Conservation (phyloP, 2,797 vertebrate genomes). For the Helicolenus hilgendorfi region DNA sequence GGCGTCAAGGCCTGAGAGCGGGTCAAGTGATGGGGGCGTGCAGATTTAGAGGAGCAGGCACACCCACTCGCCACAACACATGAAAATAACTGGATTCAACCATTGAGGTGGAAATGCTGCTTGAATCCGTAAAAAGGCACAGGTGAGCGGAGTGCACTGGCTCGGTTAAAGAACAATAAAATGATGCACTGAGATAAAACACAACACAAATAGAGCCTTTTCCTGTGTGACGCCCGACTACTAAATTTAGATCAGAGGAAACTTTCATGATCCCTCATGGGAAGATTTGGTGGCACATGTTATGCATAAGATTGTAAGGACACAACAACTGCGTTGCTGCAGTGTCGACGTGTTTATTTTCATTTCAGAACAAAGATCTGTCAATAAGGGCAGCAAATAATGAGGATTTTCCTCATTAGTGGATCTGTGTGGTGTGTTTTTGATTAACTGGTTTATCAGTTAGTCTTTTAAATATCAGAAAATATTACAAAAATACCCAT, state of each 20-base stretch:
- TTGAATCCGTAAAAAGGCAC: neutral
- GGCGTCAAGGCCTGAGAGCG: conserved; percentile 23
- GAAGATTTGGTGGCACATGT: conserved; percentile 14
- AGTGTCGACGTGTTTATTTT: neutral
- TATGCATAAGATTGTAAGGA: neutral
- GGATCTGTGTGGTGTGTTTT: neutral
- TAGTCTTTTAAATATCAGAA: neutral
- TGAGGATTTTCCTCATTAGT: neutral
- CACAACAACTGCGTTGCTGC: neutral
- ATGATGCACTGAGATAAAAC: neutral
- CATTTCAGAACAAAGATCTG: neutral
- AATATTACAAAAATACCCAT: neutral
- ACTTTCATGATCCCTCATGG: conserved; percentile 13
- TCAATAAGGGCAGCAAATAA: neutral
- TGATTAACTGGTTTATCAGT: neutral
- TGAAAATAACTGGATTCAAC: conserved; percentile 14
- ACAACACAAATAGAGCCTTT: conserved; percentile 5
- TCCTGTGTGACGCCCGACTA: neutral
- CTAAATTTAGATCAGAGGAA: conserved; percentile 68
- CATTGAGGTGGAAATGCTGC: neutral
- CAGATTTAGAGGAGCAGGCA: conserved; percentile 25
- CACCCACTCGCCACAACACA: neutral
- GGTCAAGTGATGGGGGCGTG: conserved; percentile 60
- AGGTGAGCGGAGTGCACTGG: neutral
- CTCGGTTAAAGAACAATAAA: neutral